phyloP scores from a whole-genome alignment of 2,113 vertebrate species.

The Trachemys scripta region DNA sequence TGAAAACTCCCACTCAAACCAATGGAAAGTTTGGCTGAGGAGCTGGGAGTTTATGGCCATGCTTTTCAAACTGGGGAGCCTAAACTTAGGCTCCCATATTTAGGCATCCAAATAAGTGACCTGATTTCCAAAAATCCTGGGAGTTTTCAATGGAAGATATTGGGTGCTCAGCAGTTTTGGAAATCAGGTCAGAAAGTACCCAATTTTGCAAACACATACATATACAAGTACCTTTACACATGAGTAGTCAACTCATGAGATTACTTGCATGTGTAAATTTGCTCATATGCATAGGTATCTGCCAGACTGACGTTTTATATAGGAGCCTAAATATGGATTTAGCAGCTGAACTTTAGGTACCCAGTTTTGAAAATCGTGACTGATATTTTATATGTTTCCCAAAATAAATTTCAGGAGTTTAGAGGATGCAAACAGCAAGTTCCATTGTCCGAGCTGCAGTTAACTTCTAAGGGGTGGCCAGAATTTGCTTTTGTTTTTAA shows the following conservation, averaged over 20 bases:
- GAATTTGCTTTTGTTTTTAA: conserved; percentile 22
- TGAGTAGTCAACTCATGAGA: neutral
- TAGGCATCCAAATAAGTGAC: conserved; percentile 39
- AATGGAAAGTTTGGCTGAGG: conserved; percentile 39
- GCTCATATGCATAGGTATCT: neutral
- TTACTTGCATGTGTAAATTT: neutral
- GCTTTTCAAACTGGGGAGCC: conserved; percentile 22
- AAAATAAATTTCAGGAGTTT: neutral
- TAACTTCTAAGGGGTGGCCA: conserved; percentile 26
- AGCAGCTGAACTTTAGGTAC: neutral
- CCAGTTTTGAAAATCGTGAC: neutral
- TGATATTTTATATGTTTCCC: neutral
- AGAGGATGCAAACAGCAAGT: neutral
- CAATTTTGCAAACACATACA: neutral
- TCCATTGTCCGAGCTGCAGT: neutral
- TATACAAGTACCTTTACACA: neutral
- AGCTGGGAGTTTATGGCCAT: conserved; percentile 22
- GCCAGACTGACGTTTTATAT: neutral
- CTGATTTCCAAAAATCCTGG: conserved; percentile 33
- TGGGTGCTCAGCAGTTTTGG: neutral
- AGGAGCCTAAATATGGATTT: neutral
- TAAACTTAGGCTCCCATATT: conserved; percentile 53
- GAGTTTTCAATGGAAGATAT: conserved; percentile 6
- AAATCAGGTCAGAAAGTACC: neutral
- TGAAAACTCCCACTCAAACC: conserved; percentile 38